Evolutionary conservation across 1,140 invertebrate genomes (phyloP).

Genomic region (Nephila pilipes): DNA sequence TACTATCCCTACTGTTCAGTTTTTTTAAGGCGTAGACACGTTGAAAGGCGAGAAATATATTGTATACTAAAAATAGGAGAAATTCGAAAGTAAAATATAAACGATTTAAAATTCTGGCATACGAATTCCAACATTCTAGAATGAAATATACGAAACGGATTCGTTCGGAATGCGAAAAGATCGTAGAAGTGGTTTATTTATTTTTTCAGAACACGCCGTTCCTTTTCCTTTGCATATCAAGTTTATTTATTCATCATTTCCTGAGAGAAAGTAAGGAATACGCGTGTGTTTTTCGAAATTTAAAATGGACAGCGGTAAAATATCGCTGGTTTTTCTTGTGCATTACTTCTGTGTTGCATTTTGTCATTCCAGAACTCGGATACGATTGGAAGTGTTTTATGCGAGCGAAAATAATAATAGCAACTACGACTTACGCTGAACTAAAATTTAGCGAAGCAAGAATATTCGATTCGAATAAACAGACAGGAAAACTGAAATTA

Average conservation of each 20-base stretch:
- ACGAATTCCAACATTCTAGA: neutral
- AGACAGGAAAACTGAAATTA: neutral
- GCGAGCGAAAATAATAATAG: no score
- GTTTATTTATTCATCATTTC: conserved; percentile 27
- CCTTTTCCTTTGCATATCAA: conserved; percentile 7
- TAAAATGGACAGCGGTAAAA: neutral
- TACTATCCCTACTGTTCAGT: neutral
- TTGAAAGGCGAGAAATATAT: neutral
- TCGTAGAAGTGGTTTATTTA: neutral
- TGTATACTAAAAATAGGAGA: neutral
- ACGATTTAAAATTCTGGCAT: conserved; percentile 29
- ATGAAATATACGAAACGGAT: conserved; percentile 20
- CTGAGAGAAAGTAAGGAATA: neutral
- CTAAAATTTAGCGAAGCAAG: neutral
- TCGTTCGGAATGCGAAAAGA: neutral
- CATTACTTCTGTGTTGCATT: neutral
- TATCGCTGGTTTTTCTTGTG: neutral
- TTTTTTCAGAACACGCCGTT: neutral
- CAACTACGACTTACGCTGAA: neutral
- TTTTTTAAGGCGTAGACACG: neutral
- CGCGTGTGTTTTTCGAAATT: neutral
- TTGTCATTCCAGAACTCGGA: neutral
- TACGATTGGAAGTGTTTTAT: no score
- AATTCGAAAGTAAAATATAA: conserved; percentile 15
- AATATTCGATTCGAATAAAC: neutral